Evolutionary conservation across 2,888 invertebrate genomes (phyloP), one percentile per base, ranked within the genome.

Genomic region (Lomographa bimaculata): DNA sequence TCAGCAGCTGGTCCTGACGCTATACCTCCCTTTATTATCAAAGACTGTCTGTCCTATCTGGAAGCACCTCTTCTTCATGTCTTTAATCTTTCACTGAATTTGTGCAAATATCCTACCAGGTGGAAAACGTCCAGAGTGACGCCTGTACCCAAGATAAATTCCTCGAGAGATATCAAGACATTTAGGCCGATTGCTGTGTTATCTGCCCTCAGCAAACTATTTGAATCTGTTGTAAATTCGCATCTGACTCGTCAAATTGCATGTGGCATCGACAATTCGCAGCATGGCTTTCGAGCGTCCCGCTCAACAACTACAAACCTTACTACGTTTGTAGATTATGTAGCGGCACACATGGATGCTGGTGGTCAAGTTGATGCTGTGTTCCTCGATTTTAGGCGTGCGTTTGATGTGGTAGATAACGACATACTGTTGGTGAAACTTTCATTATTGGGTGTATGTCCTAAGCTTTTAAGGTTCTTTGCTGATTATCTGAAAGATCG

Each of bases 221-320:
- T 32, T n/a, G 32, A 32, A n/a, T 32, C 32, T 1, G 3, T 32
- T 17, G 0, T 32, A 5, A 32, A 23, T 9, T 9, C 2, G 0
- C 14, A 32, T n/a, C 8, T 32, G 1, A 6, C 21, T 16, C 30
- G 23, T 0, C 30, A 32, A 4, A 1, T 29, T n/a, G 29, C 19
- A 5, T 10, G 16, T 11, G 12, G 3, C 12, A 12, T 9, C 0
- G 20, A 20, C 3, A 9, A 23, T 2, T 32, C 32, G 6, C 16
- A 8, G 10, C 32, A 9, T 7, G 32, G n/a, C n/a, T n/a, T n/a
- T n/a, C n/a, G n/a, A n/a, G n/a, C n/a, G n/a, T n/a, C n/a, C n/a
- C n/a, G n/a, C 2, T 32, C 23, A 9, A 23, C 32, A 9, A n/a
- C 8, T 6, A 32, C 32, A 6, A 32, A 32, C 10, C 32, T 9